Conservation (phyloP, 2,113 vertebrate genomes). For the Platichthys stellatus region DNA sequence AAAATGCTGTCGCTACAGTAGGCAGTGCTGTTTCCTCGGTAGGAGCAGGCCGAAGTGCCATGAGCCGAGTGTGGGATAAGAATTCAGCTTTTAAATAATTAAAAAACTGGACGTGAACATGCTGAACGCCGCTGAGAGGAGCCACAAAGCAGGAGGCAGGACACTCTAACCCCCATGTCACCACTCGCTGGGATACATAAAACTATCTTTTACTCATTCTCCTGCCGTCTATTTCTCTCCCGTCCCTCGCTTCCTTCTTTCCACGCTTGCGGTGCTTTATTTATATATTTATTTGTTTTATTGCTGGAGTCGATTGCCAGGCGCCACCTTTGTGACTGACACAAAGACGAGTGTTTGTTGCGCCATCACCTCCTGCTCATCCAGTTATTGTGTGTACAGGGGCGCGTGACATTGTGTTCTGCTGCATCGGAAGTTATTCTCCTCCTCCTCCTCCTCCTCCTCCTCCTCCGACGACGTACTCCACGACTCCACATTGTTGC, state of each 20-base stretch:
- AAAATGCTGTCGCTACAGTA: conserved; percentile 25
- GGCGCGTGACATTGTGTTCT: not conserved
- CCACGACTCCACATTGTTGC: not conserved
- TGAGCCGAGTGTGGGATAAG: not conserved
- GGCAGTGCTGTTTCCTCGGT: conserved; percentile 18
- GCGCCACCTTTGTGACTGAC: conserved; percentile 44
- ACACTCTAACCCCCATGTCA: conserved; percentile 27
- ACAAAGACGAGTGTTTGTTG: conserved; percentile 42
- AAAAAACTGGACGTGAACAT: not conserved
- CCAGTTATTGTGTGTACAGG: not conserved
- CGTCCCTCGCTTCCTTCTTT: conserved; percentile 2
- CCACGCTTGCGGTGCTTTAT: conserved; percentile 9
- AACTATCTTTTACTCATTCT: not conserved
- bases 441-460: conserved; percentile 5
- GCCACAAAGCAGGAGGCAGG: conserved; percentile 28
- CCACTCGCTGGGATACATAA: conserved; percentile 41
- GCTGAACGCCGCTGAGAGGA: conserved; percentile 37
- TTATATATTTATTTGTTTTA: not conserved
- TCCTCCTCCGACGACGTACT: not conserved
- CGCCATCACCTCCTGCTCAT: conserved; percentile 30
- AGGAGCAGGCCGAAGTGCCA: conserved; percentile 6
- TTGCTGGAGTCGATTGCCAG: conserved; percentile 39
- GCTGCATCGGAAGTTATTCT: conserved; percentile 21
- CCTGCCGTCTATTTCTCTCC: conserved; percentile 16
- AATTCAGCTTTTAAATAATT: conserved; percentile 18